Percentiles rank a stretch among this genome's conserved stretches.
Evolutionary conservation across 2,113 vertebrate genomes (phyloP).

Genomic region (Colaptes auratus): DNA sequence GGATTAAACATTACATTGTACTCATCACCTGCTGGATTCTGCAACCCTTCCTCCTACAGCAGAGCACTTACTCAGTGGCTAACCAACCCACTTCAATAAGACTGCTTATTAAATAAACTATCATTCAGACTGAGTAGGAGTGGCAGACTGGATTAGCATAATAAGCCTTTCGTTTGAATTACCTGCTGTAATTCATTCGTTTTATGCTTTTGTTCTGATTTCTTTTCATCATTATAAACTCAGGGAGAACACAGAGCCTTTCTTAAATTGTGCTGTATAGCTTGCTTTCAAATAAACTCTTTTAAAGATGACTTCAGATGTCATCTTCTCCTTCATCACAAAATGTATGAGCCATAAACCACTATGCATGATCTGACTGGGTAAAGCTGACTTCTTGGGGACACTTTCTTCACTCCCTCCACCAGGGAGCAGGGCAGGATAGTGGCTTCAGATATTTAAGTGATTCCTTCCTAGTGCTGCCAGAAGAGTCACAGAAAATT

Average conservation of each 20-base stretch:
- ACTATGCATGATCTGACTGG: neutral
- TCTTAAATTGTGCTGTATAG: neutral
- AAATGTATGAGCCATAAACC: neutral
- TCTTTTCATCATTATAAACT: conserved; percentile 27
- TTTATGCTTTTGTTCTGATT: conserved; percentile 39
- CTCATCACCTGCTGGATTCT: neutral
- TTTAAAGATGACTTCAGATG: neutral
- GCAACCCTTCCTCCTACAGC: neutral
- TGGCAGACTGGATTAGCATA: neutral
- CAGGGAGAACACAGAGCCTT: neutral
- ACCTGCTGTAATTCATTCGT: neutral
- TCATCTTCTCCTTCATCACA: conserved; percentile 1
- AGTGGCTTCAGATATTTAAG: conserved; percentile 24
- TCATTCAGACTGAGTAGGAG: neutral
- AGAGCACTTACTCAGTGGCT: neutral
- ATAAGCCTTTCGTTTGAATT: conserved; percentile 27
- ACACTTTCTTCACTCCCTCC: conserved; percentile 54
- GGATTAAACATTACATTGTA: neutral
- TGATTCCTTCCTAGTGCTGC: neutral
- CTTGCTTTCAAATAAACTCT: conserved; percentile 1
- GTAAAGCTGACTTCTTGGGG: neutral
- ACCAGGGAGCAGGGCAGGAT: conserved; percentile 59
- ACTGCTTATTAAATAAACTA: conserved; percentile 30
- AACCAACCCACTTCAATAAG: neutral
- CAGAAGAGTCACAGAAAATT: neutral